Conservation (phyloP, 2,113 vertebrate genomes). For the Shinisaurus crocodilurus region DNA sequence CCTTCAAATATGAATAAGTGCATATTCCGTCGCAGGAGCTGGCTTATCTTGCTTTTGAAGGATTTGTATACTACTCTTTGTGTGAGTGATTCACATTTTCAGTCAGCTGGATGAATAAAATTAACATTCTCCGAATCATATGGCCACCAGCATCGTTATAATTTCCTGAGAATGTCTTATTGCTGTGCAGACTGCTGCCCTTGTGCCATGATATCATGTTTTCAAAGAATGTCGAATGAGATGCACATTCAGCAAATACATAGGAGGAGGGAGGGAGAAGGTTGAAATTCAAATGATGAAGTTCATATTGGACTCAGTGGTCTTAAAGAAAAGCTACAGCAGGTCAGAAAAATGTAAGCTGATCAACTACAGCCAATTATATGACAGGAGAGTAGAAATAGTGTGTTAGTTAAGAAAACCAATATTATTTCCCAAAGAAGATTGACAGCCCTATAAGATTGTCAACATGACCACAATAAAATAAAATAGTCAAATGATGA, state of each 20-base stretch:
- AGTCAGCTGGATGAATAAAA: neutral
- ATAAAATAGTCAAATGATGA: conserved; percentile 10
- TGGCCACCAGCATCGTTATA: neutral
- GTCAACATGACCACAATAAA: neutral
- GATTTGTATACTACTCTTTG: neutral
- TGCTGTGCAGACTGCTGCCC: neutral
- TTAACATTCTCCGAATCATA: neutral
- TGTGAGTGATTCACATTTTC: neutral
- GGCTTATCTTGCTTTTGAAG: neutral
- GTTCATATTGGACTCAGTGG: neutral
- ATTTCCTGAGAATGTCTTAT: neutral
- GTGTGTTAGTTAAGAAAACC: neutral
- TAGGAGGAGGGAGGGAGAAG: neutral
- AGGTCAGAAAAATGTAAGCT: neutral
- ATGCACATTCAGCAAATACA: neutral
- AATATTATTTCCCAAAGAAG: neutral
- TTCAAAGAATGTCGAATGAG: neutral
- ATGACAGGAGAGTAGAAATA: neutral
- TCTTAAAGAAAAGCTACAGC: neutral
- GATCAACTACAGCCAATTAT: neutral
- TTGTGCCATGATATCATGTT: neutral
- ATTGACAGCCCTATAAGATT: neutral
- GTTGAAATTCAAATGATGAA: neutral
- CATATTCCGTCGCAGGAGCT: neutral
- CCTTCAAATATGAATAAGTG: neutral